phyloP scores from a whole-genome alignment of 2,113 vertebrate genomes.

The Burhinus bistriatus region DNA sequence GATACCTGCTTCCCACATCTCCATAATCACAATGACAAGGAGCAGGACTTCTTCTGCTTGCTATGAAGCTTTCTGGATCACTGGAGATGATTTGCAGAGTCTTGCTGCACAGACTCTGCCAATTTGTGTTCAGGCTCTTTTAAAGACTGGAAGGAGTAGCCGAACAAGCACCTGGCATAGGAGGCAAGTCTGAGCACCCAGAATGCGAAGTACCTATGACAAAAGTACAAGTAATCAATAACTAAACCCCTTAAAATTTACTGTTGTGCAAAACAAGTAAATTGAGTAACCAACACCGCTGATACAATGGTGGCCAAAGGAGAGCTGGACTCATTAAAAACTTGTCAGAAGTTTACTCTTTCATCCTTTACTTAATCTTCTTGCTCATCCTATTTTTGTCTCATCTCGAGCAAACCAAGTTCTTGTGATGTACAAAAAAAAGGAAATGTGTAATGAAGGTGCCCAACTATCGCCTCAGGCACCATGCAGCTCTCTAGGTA shows the following conservation, averaged over 20 bases:
- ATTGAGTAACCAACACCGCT: rapidly evolving
- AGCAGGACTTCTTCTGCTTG: neutral
- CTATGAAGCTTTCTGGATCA: slow-evolving; percentile 23
- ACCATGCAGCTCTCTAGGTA: neutral
- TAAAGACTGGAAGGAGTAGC: neutral
- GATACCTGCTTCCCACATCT: slow-evolving; percentile 6
- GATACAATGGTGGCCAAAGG: neutral
- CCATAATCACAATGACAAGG: slow-evolving; percentile 14
- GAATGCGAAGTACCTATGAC: neutral
- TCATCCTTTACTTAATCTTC: neutral
- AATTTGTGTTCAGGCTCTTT: neutral
- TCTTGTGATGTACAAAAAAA: neutral
- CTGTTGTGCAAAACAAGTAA: neutral
- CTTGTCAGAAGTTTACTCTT: neutral
- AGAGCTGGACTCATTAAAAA: neutral
- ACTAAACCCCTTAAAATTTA: neutral
- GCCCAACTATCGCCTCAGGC: neutral
- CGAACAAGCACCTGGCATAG: neutral
- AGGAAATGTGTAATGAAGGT: too few relatives aligned
- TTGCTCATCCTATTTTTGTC: neutral
- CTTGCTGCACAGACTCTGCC: neutral
- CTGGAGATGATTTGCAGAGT: neutral
- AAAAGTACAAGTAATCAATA: neutral
- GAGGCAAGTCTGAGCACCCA: rapidly evolving
- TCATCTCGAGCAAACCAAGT: neutral